Percentiles rank a stretch among this genome's conserved stretches.
Conservation (phyloP, 2,888 invertebrate genomes). For the Troides oblongomaculatus region DNA sequence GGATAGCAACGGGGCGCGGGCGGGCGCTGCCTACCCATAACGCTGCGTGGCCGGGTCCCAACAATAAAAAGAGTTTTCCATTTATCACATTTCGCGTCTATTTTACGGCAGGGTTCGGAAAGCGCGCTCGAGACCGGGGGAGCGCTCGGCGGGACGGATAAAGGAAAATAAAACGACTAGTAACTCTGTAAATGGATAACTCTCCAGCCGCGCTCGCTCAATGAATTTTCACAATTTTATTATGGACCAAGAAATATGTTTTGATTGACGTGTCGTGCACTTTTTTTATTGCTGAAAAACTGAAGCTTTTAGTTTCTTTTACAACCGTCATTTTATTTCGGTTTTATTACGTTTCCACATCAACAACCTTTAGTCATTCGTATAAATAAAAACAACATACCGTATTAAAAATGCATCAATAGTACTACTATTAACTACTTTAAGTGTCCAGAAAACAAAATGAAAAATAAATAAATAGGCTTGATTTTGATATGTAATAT, state of each 20-base stretch:
- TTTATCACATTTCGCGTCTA: conserved; percentile 80
- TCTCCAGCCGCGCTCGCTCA: conserved; percentile 63
- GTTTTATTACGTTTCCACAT: background rate
- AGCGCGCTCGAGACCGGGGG: conserved; percentile 61
- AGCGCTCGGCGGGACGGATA: conserved; percentile 63
- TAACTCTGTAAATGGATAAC: conserved; percentile 75
- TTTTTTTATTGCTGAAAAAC: background rate
- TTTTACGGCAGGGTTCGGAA: conserved; percentile 76
- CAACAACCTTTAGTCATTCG: background rate
- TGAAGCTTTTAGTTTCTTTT: background rate
- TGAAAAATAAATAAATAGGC: too few relatives aligned
- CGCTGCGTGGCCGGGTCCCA: conserved; percentile 67
- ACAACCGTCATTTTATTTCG: background rate
- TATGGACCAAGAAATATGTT: conserved; percentile 45
- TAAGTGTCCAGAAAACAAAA: too few relatives aligned
- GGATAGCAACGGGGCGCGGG: conserved; percentile 53
- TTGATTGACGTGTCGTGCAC: conserved; percentile 24
- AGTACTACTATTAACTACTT: too few relatives aligned
- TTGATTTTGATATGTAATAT: too few relatives aligned
- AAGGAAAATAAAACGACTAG: conserved; percentile 73
- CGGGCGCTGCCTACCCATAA: conserved; percentile 62
- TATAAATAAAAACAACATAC: too few relatives aligned
- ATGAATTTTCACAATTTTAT: conserved; percentile 63
- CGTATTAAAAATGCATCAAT: too few relatives aligned
- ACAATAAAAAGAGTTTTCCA: conserved; percentile 78